Conservation (phyloP, 2,113 vertebrate genomes). For the Onychostoma macrolepis region DNA sequence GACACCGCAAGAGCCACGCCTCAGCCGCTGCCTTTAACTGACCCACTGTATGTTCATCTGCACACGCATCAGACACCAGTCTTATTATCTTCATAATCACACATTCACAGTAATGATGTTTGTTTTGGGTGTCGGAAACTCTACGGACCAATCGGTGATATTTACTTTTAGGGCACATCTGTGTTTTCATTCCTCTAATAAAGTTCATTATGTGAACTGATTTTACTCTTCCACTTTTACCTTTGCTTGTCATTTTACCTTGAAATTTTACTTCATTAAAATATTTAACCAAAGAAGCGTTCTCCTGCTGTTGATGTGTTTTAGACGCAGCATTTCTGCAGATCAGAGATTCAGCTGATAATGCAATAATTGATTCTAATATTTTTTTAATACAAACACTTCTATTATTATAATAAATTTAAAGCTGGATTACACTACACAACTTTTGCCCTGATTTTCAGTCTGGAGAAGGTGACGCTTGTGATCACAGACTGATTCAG, state of each 20-base stretch:
- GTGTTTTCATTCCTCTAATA: background rate
- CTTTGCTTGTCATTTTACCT: background rate
- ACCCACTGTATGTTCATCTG: background rate
- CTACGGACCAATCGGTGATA: background rate
- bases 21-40: slow-evolving; percentile 41
- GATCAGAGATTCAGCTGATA: background rate
- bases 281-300: background rate
- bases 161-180: background rate
- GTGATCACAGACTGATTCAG: no score
- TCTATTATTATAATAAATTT: no score
- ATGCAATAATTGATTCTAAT: background rate
- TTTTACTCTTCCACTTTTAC: background rate
- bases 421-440: no score
- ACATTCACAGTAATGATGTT: background rate
- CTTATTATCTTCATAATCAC: background rate
- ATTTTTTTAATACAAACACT: no score
- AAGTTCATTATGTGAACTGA: background rate
- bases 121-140: background rate
- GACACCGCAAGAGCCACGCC: slow-evolving; percentile 63
- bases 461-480: no score
- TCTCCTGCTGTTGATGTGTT: background rate
- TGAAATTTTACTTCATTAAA: slow-evolving; percentile 22
- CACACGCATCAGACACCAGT: background rate
- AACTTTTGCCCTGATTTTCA: no score
- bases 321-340: background rate